These are phyloP conservation scores for Rhinolophus sinicus DNA, from an alignment of 2,113 vertebrate species.

Conservation along the genomic window DNA sequence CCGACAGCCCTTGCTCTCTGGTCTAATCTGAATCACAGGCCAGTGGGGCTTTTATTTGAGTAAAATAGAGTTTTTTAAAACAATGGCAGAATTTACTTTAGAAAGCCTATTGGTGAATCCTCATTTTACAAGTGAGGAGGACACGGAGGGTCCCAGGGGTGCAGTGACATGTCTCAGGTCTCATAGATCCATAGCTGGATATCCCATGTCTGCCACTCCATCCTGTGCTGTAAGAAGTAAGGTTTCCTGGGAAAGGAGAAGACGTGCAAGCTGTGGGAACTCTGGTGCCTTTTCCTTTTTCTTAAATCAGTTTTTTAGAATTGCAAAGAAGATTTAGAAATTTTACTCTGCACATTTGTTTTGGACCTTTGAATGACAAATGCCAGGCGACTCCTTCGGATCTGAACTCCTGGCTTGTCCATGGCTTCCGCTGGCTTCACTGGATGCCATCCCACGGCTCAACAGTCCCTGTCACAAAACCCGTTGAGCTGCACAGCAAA, in stretches of 20 bases:
- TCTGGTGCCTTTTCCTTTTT: neutral
- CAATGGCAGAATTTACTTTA: neutral
- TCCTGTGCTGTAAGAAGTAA: neutral
- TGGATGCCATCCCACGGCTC: slow-evolving; percentile 73
- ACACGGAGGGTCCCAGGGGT: neutral
- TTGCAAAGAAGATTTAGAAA: slow-evolving; percentile 25
- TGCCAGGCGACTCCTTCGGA: slow-evolving; percentile 55
- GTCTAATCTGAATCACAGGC: neutral
- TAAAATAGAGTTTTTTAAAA: neutral
- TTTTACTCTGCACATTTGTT: neutral
- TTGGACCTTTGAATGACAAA: slow-evolving; percentile 52
- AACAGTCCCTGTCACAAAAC: slow-evolving; percentile 80
- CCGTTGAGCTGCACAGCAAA: slow-evolving; percentile 72
- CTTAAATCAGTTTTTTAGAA: neutral
- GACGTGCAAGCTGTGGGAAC: slow-evolving; percentile 9
- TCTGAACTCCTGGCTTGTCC: slow-evolving; percentile 66
- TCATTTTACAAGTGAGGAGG: neutral
- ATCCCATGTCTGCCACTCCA: fast-evolving
- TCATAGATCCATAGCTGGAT: neutral
- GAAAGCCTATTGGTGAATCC: neutral
- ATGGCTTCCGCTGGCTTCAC: slow-evolving; percentile 68
- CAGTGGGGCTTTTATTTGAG: neutral
- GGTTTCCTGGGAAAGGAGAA: neutral
- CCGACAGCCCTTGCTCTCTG: neutral
- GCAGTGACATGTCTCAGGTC: fast-evolving